Percentiles rank a stretch among this genome's conserved stretches.
Conservation (phyloP, 2,113 vertebrate species). For the Jacana jacana region DNA sequence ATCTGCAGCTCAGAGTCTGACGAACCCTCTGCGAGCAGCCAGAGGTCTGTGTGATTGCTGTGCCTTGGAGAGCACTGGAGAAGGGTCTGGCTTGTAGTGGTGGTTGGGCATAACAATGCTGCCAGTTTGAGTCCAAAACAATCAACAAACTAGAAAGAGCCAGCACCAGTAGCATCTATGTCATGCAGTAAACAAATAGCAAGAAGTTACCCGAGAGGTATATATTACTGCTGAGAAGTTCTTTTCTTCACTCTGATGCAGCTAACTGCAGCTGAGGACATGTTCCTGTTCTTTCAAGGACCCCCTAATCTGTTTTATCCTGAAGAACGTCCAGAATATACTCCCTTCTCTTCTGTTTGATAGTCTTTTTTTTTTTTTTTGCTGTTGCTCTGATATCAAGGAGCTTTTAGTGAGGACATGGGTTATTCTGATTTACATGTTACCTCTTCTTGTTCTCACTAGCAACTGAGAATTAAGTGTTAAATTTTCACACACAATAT, state of each 20-base stretch:
- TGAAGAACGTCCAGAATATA: not conserved
- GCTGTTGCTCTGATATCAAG: not conserved
- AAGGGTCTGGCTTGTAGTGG: not conserved
- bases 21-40: not conserved
- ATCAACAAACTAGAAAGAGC: not conserved
- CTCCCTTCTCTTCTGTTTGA: not conserved
- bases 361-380: not conserved
- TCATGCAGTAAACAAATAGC: not conserved
- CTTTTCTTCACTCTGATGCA: not conserved
- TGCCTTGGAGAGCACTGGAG: not conserved
- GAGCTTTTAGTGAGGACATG: not conserved
- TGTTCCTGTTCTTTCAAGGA: not conserved
- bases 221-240: not conserved
- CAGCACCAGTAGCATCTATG: not conserved
- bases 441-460: not conserved
- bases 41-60: not conserved
- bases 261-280: not conserved
- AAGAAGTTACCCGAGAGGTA: not conserved
- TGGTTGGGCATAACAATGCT: rapidly evolving
- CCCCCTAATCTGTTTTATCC: not conserved
- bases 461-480: not conserved
- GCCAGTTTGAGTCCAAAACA: not conserved
- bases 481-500: not conserved
- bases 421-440: not conserved
- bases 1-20: not conserved